phyloP scores from a whole-genome alignment of 2,888 invertebrate species.

The Pheosia tremula region DNA sequence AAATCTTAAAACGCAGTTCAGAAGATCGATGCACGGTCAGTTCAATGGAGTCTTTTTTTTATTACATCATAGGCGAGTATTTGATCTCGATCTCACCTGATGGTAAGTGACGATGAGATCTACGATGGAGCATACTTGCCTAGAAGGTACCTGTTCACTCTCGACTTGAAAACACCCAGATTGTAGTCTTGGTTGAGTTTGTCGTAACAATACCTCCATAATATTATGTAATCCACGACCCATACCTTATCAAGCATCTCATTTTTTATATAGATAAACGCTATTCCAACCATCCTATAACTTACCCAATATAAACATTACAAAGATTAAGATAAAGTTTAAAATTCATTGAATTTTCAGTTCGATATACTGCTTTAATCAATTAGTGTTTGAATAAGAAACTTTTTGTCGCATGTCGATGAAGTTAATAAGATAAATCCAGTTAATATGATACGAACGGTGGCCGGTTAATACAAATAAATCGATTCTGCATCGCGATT shows the following conservation, averaged over 20 bases:
- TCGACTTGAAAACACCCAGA: too few relatives aligned
- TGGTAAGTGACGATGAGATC: too few relatives aligned
- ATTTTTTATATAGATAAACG: constrained; percentile 71
- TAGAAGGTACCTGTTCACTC: too few relatives aligned
- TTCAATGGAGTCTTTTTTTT: too few relatives aligned
- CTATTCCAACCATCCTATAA: constrained; percentile 49
- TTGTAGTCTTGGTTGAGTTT: too few relatives aligned
- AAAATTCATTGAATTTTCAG: constrained; percentile 40
- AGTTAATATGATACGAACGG: constrained; percentile 54
- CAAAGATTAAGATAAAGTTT: constrained; percentile 40
- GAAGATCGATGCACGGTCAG: too few relatives aligned
- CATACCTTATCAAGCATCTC: constrained; percentile 69
- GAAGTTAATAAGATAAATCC: constrained; percentile 75
- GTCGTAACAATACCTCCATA: constrained; percentile 26
- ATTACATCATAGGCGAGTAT: too few relatives aligned
- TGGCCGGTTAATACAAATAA: constrained; percentile 60
- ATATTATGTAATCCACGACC: constrained; percentile 40
- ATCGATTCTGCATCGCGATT: constrained; percentile 59
- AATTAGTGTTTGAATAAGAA: constrained; percentile 45
- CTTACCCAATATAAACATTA: constrained; percentile 46
- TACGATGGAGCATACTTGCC: too few relatives aligned
- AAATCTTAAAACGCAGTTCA: too few relatives aligned
- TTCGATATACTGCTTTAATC: constrained; percentile 44
- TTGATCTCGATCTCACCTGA: too few relatives aligned
- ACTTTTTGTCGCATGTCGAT: constrained; percentile 64